Percentiles rank a stretch among this genome's conserved stretches.
Evolutionary conservation across 2,888 invertebrate genomes (phyloP).

Genomic region (Erebia aethiops): DNA sequence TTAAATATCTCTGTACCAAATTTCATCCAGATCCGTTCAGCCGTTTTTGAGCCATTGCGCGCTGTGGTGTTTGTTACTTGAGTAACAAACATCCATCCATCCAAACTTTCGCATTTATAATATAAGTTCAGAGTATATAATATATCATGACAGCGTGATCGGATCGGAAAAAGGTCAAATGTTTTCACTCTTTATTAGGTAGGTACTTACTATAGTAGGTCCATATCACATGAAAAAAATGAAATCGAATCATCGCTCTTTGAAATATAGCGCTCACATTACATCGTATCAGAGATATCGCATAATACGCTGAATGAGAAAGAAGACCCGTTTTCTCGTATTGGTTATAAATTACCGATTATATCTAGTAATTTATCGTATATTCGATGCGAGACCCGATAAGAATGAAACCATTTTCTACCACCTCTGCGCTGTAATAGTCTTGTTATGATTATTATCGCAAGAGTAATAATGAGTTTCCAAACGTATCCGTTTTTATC

Average conservation of each 20-base stretch:
- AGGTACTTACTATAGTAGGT: neutral
- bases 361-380: slow-evolving; percentile 13
- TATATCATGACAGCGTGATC: too few relatives aligned
- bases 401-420: slow-evolving; percentile 7
- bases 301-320: neutral
- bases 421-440: neutral
- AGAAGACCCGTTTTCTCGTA: neutral
- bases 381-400: neutral
- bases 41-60: too few relatives aligned
- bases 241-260: slow-evolving; percentile 1
- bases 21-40: too few relatives aligned
- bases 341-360: slow-evolving; percentile 14
- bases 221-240: neutral
- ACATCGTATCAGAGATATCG: slow-evolving; percentile 5
- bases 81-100: too few relatives aligned
- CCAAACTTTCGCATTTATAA: too few relatives aligned
- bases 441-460: neutral
- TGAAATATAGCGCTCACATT: slow-evolving; percentile 2
- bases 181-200: neutral
- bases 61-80: too few relatives aligned
- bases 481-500: too few relatives aligned
- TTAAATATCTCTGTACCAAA: too few relatives aligned
- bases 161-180: too few relatives aligned
- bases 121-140: too few relatives aligned
- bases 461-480: too few relatives aligned